phyloP scores from a whole-genome alignment of 1,140 invertebrate species.

The Platyura marginata region DNA sequence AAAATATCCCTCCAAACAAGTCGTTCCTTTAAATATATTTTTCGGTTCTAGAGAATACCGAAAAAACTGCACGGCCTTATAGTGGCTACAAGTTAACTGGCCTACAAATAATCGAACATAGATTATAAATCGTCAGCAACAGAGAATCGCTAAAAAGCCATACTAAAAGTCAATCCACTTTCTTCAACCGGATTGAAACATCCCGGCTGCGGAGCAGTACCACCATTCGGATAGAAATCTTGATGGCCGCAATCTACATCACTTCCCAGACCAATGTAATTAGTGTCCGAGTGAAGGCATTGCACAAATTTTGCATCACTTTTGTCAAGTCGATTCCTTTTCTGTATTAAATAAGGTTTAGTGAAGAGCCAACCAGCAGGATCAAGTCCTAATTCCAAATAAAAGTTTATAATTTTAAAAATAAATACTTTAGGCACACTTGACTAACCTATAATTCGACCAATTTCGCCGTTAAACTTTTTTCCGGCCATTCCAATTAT shows the following conservation, averaged over 20 bases:
- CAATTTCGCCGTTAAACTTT: conserved; percentile 26
- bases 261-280: conserved; percentile 58
- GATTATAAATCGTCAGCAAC: not conserved
- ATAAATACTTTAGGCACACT: too few species aligned
- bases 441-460: conserved; percentile 18
- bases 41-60: conserved; percentile 41
- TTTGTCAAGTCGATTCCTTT: conserved; percentile 41
- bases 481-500: conserved; percentile 66
- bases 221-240: conserved; percentile 77
- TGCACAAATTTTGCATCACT: conserved; percentile 76
- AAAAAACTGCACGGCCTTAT: conserved; percentile 43
- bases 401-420: not conserved
- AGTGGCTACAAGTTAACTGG: conserved; percentile 53
- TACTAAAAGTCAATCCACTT: conserved; percentile 4
- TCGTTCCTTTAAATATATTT: conserved; percentile 32
- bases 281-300: conserved; percentile 79
- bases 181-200: conserved; percentile 33
- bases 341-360: conserved; percentile 30
- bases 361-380: conserved; percentile 70
- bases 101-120: conserved; percentile 7
- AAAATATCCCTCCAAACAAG: conserved; percentile 23
- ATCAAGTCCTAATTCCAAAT: conserved; percentile 45
- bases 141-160: not conserved
- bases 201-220: conserved; percentile 56
- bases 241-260: conserved; percentile 56